phyloP scores from a whole-genome alignment of 2,113 vertebrate species.

The Nesogale talazaci region DNA sequence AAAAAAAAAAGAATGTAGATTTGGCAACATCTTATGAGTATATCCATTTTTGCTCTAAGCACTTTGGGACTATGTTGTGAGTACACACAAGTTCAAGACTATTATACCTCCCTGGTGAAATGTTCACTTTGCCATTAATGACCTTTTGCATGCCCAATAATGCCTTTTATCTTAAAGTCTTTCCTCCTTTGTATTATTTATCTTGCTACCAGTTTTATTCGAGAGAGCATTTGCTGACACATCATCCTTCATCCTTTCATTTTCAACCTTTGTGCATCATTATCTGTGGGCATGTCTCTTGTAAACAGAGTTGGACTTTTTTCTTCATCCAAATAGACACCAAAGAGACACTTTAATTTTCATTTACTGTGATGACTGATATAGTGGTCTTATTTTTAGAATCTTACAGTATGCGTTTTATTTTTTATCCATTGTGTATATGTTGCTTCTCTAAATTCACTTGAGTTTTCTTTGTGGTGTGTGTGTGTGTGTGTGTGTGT shows the following conservation, averaged over 20 bases:
- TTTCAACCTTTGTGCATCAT: background rate
- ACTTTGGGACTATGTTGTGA: conserved; percentile 4
- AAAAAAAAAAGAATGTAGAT: conserved; percentile 15
- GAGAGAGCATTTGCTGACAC: background rate
- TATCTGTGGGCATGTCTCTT: background rate
- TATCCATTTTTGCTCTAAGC: background rate
- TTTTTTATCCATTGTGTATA: background rate
- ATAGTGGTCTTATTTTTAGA: background rate
- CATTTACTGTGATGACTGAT: background rate
- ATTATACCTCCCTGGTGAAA: background rate
- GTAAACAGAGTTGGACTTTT: background rate
- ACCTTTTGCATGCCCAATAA: background rate
- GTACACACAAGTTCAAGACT: background rate
- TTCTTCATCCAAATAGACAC: background rate
- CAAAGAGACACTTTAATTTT: conserved; percentile 1
- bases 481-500: too few relatives aligned
- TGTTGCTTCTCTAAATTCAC: background rate
- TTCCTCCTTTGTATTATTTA: background rate
- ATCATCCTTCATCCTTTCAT: background rate
- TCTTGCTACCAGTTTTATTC: conserved; percentile 20
- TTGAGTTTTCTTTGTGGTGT: too few relatives aligned
- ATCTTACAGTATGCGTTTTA: background rate
- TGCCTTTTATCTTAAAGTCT: conserved; percentile 2
- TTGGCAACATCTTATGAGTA: background rate
- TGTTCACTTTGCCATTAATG: conserved; percentile 10